Percentiles rank a stretch among this genome's conserved stretches.
These are phyloP conservation scores for Calonectris borealis DNA, from an alignment of 2,113 vertebrate genomes.

Conservation along the genomic window DNA sequence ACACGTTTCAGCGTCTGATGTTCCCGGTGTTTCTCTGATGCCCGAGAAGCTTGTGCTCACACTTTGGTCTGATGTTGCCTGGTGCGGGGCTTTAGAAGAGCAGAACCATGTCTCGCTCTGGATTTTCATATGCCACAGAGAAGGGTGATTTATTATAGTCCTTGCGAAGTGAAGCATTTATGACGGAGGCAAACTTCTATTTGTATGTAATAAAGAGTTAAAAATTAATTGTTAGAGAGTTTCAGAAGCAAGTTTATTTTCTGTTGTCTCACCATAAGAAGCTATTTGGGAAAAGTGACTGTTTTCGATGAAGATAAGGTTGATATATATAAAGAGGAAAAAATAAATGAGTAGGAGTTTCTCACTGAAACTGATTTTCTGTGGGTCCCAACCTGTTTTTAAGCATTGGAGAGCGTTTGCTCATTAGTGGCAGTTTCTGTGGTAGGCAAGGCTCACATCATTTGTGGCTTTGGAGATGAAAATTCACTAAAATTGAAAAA, in stretches of 20 bases:
- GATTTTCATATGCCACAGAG: neutral
- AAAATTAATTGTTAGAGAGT: neutral
- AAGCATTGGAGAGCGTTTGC: neutral
- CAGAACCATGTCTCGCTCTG: neutral
- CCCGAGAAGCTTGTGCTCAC: neutral
- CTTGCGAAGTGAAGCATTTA: neutral
- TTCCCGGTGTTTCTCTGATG: conserved; percentile 47
- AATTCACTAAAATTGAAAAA: neutral
- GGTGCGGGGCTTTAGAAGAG: neutral
- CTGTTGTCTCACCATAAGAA: conserved; percentile 23
- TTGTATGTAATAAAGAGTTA: neutral
- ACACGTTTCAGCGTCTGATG: conserved; percentile 45
- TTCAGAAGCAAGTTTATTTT: conserved; percentile 43
- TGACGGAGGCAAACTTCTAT: neutral
- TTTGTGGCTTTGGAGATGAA: neutral
- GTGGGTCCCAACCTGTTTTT: neutral
- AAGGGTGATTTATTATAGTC: neutral
- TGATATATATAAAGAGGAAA: neutral
- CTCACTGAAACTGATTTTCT: neutral
- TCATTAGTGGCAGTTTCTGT: neutral
- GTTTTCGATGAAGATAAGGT: neutral
- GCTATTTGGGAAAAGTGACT: neutral
- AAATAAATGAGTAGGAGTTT: neutral
- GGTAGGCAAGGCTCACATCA: neutral
- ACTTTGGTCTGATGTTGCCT: conserved; percentile 22